Evolutionary conservation across 2,113 vertebrate genomes (phyloP).

Genomic region (Globicephala melas): DNA sequence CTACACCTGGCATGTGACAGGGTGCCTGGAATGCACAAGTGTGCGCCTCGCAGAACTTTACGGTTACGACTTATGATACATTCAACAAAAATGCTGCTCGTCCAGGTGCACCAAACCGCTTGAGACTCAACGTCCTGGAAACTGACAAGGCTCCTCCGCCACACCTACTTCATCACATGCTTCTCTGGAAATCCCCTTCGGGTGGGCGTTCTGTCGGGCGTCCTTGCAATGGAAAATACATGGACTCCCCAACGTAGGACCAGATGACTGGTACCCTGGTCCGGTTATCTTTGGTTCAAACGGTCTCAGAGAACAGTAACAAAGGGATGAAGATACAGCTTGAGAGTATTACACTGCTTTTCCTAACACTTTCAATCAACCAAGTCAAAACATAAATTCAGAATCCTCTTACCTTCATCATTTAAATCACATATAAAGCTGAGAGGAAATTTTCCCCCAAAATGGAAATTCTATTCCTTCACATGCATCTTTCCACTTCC

Average conservation of each 20-base stretch:
- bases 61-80: background rate
- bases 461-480: background rate
- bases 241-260: background rate
- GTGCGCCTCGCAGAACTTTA: background rate
- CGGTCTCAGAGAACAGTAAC: background rate
- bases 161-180: background rate
- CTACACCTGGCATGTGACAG: background rate
- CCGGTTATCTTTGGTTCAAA: background rate
- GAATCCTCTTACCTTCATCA: background rate
- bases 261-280: background rate
- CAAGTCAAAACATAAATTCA: constrained; percentile 4
- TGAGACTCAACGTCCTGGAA: background rate
- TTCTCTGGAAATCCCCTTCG: background rate
- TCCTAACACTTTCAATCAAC: background rate
- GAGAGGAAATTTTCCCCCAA: background rate
- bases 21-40: background rate
- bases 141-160: background rate
- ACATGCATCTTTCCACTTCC: background rate
- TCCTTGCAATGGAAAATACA: background rate
- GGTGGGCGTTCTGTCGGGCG: background rate
- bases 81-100: background rate
- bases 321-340: background rate
- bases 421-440: background rate
- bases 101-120: background rate
- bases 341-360: background rate